Percentiles rank a stretch among this genome's conserved stretches.
Conservation (phyloP, 2,797 vertebrate species). For the Cheirogaleus major region DNA sequence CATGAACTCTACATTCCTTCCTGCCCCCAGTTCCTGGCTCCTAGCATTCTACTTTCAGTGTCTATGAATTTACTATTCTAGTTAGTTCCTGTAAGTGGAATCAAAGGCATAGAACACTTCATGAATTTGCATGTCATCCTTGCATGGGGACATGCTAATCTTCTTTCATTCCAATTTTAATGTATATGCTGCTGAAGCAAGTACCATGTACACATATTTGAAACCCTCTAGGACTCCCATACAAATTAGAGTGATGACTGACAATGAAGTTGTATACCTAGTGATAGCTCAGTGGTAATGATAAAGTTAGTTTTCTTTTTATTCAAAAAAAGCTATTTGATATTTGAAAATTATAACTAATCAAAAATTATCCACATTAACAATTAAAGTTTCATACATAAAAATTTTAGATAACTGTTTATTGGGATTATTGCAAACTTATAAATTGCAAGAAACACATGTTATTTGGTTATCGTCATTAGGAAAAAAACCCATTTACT, state of each 20-base stretch:
- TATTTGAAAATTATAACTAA: background rate
- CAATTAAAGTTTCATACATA: background rate
- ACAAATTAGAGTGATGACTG: background rate
- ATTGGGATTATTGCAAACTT: background rate
- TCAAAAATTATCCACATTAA: background rate
- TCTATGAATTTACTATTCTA: background rate
- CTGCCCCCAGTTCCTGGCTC: background rate
- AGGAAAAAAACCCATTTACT: background rate
- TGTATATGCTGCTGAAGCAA: fast-evolving
- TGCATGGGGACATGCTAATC: background rate
- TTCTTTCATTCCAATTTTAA: background rate
- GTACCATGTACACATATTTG: background rate
- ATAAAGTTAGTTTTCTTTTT: background rate
- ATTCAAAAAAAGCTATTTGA: background rate
- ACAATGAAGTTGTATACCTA: background rate
- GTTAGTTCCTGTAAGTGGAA: background rate
- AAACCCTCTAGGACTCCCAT: background rate
- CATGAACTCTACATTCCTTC: background rate
- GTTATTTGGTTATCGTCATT: background rate
- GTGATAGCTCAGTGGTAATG: background rate
- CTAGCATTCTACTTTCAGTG: background rate
- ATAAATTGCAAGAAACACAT: background rate
- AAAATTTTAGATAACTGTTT: background rate
- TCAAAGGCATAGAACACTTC: background rate
- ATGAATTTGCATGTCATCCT: background rate